Evolutionary conservation across 2,797 vertebrate species (phyloP).

Genomic region (Ispidina picta): DNA sequence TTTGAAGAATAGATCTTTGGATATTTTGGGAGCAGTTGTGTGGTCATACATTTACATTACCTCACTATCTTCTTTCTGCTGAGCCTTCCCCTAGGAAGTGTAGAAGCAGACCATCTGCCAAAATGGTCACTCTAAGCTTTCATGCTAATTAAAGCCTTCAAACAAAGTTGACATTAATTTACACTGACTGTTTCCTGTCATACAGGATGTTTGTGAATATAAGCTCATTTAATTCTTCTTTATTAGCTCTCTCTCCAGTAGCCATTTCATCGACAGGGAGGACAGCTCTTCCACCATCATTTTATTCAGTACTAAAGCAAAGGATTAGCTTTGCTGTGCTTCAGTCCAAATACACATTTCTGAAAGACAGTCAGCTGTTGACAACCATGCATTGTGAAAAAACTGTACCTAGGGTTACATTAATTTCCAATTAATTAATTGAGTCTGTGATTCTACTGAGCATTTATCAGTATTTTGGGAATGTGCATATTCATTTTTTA

Average conservation of each 20-base stretch:
- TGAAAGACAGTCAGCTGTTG: background rate
- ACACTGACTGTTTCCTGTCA: background rate
- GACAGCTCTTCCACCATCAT: background rate
- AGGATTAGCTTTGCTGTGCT: background rate
- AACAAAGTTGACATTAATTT: background rate
- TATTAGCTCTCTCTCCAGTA: background rate
- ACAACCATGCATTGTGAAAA: background rate
- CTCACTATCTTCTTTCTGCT: background rate
- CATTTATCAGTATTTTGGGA: background rate
- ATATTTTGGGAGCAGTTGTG: background rate
- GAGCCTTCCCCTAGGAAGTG: background rate
- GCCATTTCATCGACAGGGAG: background rate
- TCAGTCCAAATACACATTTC: background rate
- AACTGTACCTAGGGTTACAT: background rate
- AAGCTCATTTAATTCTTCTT: background rate
- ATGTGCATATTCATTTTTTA: background rate
- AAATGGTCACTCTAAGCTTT: background rate
- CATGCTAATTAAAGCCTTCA: slow-evolving; percentile 7
- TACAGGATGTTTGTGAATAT: background rate
- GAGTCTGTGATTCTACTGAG: background rate
- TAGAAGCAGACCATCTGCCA: background rate
- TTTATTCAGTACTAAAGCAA: background rate
- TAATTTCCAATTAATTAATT: background rate
- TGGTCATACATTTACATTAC: background rate
- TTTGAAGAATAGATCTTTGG: background rate